phyloP scores from a whole-genome alignment of 2,888 invertebrate genomes.

The Euspilapteryx auroguttella region DNA sequence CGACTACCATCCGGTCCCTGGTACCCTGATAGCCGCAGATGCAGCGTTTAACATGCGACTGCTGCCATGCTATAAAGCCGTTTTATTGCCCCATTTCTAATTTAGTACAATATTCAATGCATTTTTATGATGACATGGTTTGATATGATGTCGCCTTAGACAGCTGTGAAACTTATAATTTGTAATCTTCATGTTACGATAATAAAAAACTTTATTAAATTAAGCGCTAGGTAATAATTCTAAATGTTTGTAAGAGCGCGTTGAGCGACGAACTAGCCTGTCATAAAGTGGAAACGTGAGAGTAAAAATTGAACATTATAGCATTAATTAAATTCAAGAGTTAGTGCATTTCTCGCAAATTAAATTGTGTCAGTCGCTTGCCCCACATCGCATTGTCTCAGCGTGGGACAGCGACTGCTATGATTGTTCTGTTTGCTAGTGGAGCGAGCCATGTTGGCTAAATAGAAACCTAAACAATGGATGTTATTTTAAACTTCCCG shows the following conservation, averaged over 20 bases:
- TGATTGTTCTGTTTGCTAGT: conserved; percentile 43
- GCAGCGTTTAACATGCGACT: conserved; percentile 40
- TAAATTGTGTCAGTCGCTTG: conserved; percentile 55
- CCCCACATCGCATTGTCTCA: conserved; percentile 50
- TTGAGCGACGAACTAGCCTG: no score
- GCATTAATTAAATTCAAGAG: conserved; percentile 19
- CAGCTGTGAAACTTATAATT: no score
- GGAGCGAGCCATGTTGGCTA: conserved; percentile 27
- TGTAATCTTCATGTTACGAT: no score
- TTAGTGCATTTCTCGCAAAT: conserved; percentile 35
- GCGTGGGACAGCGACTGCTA: conserved; percentile 40
- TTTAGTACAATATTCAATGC: no score
- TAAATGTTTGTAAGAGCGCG: no score
- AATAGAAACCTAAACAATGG: conserved; percentile 32
- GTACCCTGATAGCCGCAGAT: conserved; percentile 30
- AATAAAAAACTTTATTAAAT: no score
- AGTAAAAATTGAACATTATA: conserved; percentile 21
- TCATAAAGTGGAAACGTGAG: conserved; percentile 30
- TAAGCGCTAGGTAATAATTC: no score
- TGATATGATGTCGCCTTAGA: no score
- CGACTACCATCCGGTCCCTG: conserved; percentile 29
- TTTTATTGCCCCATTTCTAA: no score
- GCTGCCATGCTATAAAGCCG: no score
- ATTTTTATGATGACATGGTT: no score
- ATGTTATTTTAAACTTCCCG: not conserved